Evolutionary conservation across 2,888 invertebrate genomes (phyloP).

Genomic region (Diarsia rubi): DNA sequence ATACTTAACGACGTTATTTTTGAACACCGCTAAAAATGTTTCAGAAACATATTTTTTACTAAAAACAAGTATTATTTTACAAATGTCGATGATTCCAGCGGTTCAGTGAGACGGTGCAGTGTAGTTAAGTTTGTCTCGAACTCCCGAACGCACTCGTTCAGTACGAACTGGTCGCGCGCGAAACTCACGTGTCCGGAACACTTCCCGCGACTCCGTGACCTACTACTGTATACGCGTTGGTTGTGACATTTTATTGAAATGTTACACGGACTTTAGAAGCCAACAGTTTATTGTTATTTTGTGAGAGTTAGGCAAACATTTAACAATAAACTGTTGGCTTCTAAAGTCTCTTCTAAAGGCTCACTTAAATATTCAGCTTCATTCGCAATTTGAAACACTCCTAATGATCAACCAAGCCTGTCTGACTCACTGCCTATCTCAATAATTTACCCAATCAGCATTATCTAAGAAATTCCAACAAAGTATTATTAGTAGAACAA

Average conservation of each 20-base stretch:
- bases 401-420: neutral
- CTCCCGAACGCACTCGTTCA: neutral
- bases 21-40: neutral
- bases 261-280: neutral
- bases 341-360: neutral
- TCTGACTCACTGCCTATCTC: neutral
- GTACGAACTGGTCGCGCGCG: slow-evolving; percentile 12
- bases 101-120: slow-evolving; percentile 33
- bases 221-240: neutral
- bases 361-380: neutral
- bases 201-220: neutral
- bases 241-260: slow-evolving; percentile 5
- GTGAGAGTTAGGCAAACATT: neutral
- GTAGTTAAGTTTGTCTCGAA: neutral
- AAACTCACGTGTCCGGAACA: slow-evolving; percentile 30
- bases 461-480: slow-evolving; percentile 11
- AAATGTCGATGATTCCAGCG: slow-evolving; percentile 14
- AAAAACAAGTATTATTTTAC: slow-evolving; percentile 14
- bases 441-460: slow-evolving; percentile 24
- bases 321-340: neutral
- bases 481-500: slow-evolving; percentile 18
- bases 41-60: neutral
- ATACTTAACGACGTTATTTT: neutral
- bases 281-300: neutral
- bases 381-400: neutral